Evolutionary conservation across 2,888 invertebrate genomes (phyloP).

Genomic region (Marasmarcha lunaedactyla): DNA sequence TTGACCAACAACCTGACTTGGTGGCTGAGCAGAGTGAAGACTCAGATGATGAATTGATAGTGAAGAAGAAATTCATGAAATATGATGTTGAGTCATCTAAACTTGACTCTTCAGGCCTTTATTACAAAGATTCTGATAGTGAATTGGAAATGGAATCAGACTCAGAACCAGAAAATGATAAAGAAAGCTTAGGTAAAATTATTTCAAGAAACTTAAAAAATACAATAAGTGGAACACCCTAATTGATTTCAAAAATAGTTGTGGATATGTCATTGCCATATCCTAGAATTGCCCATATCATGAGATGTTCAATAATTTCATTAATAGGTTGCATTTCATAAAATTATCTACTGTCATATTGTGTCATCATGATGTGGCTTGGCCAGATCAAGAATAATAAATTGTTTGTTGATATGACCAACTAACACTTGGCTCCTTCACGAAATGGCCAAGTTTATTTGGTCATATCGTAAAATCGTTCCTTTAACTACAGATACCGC

Average conservation of each 20-base stretch:
- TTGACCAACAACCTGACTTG: conserved; percentile 76
- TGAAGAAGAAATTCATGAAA: conserved; percentile 65
- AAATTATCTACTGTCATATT: conserved; percentile 6
- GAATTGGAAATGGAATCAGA: conserved; percentile 72
- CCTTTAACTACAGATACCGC: too few relatives aligned
- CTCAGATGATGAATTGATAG: conserved; percentile 67
- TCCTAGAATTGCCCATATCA: too few relatives aligned
- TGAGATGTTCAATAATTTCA: not conserved
- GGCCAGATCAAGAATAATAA: too few relatives aligned
- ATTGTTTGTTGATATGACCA: too few relatives aligned
- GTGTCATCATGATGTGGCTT: too few relatives aligned
- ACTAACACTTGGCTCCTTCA: too few relatives aligned
- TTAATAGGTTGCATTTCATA: too few relatives aligned
- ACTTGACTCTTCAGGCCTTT: conserved; percentile 78
- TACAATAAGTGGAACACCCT: not conserved
- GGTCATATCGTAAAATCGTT: too few relatives aligned
- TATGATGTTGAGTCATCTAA: conserved; percentile 76
- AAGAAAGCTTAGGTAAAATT: conserved; percentile 66
- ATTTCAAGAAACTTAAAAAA: too few relatives aligned
- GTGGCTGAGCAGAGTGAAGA: conserved; percentile 75
- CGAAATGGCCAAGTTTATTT: too few relatives aligned
- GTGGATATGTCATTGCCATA: not conserved
- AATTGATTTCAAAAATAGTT: not conserved
- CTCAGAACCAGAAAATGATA: conserved; percentile 64
- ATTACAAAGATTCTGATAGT: conserved; percentile 75